Evolutionary conservation across 2,797 vertebrate genomes (phyloP).

Genomic region (Chiroxiphia lanceolata): DNA sequence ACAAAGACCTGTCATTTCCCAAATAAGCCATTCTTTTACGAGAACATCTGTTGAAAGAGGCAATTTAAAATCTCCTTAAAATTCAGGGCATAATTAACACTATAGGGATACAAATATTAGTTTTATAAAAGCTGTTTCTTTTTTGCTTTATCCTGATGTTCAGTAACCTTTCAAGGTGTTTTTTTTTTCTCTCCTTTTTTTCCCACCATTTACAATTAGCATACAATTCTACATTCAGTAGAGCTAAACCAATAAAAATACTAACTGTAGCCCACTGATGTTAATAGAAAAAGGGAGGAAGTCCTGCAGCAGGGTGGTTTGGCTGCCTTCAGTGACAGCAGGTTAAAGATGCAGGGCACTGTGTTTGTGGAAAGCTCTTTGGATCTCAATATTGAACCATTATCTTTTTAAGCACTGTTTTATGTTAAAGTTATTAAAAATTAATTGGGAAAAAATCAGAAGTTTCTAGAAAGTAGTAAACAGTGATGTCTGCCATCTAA

Average conservation of each 20-base stretch:
- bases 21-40: conserved; percentile 71
- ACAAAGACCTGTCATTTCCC: conserved; percentile 72
- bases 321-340: background rate
- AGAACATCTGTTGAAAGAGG: conserved; percentile 76
- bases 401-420: background rate
- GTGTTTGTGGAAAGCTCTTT: background rate
- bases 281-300: background rate
- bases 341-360: background rate
- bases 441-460: background rate
- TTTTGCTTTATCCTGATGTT: conserved; percentile 62
- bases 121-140: conserved; percentile 73
- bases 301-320: background rate
- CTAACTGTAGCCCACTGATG: background rate
- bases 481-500: background rate
- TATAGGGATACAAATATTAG: conserved; percentile 74
- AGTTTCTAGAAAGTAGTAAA: background rate
- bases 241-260: background rate
- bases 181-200: background rate
- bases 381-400: background rate
- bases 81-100: conserved; percentile 75
- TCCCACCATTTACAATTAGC: background rate
- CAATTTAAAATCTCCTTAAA: conserved; percentile 76
- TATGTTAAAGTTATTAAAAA: background rate
- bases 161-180: background rate
- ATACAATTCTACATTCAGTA: background rate